Base-by-base conservation (phyloP, 1,140 invertebrate species). In the Brachionus angularis region DNA sequence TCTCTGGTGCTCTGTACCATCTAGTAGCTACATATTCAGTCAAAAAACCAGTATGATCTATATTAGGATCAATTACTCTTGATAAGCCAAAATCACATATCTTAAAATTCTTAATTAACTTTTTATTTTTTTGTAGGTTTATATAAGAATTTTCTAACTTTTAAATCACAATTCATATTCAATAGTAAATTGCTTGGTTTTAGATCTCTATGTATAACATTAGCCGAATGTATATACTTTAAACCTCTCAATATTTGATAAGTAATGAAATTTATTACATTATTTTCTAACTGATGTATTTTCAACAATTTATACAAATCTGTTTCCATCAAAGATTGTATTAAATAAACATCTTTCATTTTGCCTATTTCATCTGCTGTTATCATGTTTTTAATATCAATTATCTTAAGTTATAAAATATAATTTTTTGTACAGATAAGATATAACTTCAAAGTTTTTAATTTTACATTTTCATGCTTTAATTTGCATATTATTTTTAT, bases 161-260 rank as follows among this genome's bases (percentile, higher is more conserved):
- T 95, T 36, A 99, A 83, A 83, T 99, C 96, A 84, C 95, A 98
- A 82, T 99, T 94, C 85, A 98, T 94, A 85, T 98, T 99, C 0
- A 99, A 95, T 71, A 93, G 95, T 79, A 99, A 94, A 82, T 98
- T 99, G 49, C 92, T 95, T 18, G 96, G 96, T 81, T 99, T 98
- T 71, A 99, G 85, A 83, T 98, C 95, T 80, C 96, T 88, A 79
- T 99, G 96, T 79, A 99, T 98, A 73, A 99, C 94, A 73, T 93
- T 94, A 50, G 95, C 95, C 58, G 95, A 98, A 83, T 99, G 96
- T 75, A 98, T 96, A 77, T 98, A 99, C 83, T 85, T 98, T 3
- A 99, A 85, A 3, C 94, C 96, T 72, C 96, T 85, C 5, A 99
- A 84, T 72, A 99, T 97, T 83, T 99, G 96, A 84, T 99, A 99